A percentile compares a stretch with the other conserved stretches of the same genome.
Conservation (phyloP, 2,113 vertebrate species). For the Pelecanoides urinatrix region DNA sequence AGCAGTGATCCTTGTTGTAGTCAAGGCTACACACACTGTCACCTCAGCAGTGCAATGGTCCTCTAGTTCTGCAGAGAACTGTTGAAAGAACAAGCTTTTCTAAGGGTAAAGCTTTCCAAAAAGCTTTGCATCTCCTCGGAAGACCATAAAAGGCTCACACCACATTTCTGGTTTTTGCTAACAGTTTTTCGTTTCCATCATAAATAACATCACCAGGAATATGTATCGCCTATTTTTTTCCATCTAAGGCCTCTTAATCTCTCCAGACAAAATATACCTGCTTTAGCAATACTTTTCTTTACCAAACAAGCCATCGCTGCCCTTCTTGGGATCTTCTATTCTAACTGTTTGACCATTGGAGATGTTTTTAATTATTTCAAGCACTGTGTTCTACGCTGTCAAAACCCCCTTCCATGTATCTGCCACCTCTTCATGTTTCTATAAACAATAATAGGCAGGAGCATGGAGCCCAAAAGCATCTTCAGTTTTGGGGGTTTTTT, state of each 20-base stretch:
- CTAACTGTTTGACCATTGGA: neutral
- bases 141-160: neutral
- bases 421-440: neutral
- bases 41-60: neutral
- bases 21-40: neutral
- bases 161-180: neutral
- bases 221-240: neutral
- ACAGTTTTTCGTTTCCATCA: neutral
- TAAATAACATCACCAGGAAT: neutral
- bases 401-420: neutral
- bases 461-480: neutral
- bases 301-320: neutral
- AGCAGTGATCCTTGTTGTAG: neutral
- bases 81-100: neutral
- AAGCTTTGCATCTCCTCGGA: neutral
- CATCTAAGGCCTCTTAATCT: neutral
- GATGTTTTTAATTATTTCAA: neutral
- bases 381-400: accelerated
- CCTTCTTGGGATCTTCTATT: neutral
- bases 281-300: neutral
- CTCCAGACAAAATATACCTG: neutral
- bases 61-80: neutral
- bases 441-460: neutral
- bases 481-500: neutral
- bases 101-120: neutral